A percentile compares a stretch with the other conserved stretches of the same genome.
These are phyloP conservation scores for Limnephilus auricula DNA, from an alignment of 2,888 invertebrate genomes.

Conservation along the genomic window DNA sequence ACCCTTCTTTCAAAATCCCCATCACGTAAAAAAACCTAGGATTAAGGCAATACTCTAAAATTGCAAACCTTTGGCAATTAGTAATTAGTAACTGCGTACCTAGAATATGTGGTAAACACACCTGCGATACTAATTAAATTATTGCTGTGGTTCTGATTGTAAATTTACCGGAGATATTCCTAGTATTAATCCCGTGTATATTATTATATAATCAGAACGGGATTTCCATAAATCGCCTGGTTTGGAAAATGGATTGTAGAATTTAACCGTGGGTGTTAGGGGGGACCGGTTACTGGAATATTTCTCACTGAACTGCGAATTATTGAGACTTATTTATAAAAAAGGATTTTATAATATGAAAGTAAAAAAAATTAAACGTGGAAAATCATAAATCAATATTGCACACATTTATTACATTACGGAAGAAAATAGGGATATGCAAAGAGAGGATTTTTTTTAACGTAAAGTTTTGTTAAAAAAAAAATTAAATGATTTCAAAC, in stretches of 20 bases:
- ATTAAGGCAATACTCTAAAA: too few relatives aligned
- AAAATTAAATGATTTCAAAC: too few relatives aligned
- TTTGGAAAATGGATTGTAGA: neutral
- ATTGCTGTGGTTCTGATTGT: neutral
- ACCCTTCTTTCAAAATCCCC: too few relatives aligned
- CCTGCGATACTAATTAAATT: neutral
- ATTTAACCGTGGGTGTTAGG: neutral
- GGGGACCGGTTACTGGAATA: neutral
- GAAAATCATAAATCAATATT: too few relatives aligned
- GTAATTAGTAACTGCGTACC: neutral
- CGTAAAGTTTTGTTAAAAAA: too few relatives aligned
- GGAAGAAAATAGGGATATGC: too few relatives aligned
- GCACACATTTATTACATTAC: too few relatives aligned
- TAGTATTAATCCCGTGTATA: neutral
- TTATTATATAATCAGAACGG: neutral
- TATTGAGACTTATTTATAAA: neutral
- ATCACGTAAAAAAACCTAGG: too few relatives aligned
- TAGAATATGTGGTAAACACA: neutral
- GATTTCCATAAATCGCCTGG: neutral
- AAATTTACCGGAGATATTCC: constrained; percentile 2
- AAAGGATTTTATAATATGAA: neutral
- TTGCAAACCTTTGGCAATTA: neutral
- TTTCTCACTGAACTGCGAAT: neutral
- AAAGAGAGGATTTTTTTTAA: too few relatives aligned
- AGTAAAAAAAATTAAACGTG: too few relatives aligned